Base-by-base conservation (phyloP, 2,888 invertebrate genomes). In the Nemotelus pantherinus region DNA sequence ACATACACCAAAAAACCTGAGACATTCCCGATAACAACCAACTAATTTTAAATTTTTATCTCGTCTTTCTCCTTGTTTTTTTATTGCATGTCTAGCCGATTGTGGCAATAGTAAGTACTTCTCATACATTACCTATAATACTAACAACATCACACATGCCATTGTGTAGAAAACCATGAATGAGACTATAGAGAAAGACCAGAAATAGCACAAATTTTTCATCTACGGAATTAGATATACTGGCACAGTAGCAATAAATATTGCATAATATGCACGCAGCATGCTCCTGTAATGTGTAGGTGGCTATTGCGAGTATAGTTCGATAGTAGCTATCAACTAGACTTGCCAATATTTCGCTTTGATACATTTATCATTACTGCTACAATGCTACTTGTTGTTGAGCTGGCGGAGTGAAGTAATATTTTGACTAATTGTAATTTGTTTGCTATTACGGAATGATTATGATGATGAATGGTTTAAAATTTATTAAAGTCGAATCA, bases 81-180 rank as follows among this genome's bases (percentile, higher is more conserved):
- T 5, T 57, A 48, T 80, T 80, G 57, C 78, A 80, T 80, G 80
- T 79, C 78, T 80, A 80, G 80, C 78, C 76, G 58, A 74, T 74
- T 64, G 76, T 77, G 78, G 78, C 41, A 9, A 63, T 70, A 53
- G 80, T 80, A 80, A 80, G 80, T 80, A 80, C 58, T n/a, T 9
- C 63, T 48, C 6, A 64, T 47, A n/a, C 58, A 58, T 58, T 57
- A 57, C 6, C 3, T 25, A 7, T 60, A 25, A 39, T 10, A 2
- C 60, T 58, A 25, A 25, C 25, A 25, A 25, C 1, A 25, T 25
- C 25, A 25, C 25, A 25, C 25, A 25, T 25, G 25, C 25, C 25
- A 25, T 25, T 25, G 25, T 25, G 25, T 25, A 25, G 25, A 25
- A 25, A 25, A 25, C 25, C 25, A 25, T 25, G 25, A 25, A 25